Base-by-base conservation (phyloP, 2,113 vertebrate genomes). In the Coturnix japonica region DNA sequence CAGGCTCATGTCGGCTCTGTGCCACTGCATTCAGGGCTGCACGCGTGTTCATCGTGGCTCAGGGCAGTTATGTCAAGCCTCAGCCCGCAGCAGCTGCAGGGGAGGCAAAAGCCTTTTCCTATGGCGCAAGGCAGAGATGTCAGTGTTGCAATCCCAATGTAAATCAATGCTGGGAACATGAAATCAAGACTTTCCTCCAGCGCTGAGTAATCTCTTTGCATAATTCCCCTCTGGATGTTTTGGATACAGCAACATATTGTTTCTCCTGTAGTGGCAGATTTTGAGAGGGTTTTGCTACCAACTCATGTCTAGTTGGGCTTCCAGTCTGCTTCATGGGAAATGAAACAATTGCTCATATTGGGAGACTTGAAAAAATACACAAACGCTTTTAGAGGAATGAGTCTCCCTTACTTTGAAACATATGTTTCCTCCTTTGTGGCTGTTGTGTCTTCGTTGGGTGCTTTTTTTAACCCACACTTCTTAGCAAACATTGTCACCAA, bases 161-260 rank as follows among this genome's bases (percentile, higher is more conserved):
- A 90, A 87, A 74, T 56, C 79, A 90, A n/a, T 3, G 12, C 30
- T 59, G 74, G 67, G 39, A 91, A 60, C 49, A 35, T 67, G 79
- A 77, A 83, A 81, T 90, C 11, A 75, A 85, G 82, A 19, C 26
- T 92, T 71, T 60, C 60, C 82, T 95, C n/a, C 5, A 1, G 61
- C 28, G 73, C 75, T 94, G 85, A 96, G 65, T 88, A 83, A 93
- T 86, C 78, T 25, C 47, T 83, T 35, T 91, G 77, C 82, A 84
- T 78, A 95, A 95, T 81, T 95, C 61, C 70, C 35, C 88, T 81
- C 90, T 86, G 83, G 85, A 78, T 86, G 47, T 74, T 94, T 86
- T 90, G 73, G 69, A 57, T 83, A 61, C 23, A 84, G 23, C 73
- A 91, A 84, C 65, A 67, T 56, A 79, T 47, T 91, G 46, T 92